Evolutionary conservation across 2,113 vertebrate genomes (phyloP), one percentile per base, ranked within the genome.

Genomic region (Callopanchax toddi): DNA sequence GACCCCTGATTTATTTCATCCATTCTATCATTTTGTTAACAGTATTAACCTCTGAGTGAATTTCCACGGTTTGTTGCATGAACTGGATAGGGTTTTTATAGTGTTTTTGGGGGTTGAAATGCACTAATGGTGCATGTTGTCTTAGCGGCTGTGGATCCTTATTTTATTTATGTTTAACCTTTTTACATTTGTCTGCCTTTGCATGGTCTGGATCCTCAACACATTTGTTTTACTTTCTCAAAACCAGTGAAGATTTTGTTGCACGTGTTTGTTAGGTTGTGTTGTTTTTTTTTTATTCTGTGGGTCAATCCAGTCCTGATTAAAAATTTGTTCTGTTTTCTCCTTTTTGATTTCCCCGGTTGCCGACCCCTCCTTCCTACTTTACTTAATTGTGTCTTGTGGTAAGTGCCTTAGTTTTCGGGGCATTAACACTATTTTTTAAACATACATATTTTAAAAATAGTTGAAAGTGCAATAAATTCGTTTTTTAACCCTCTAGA

Each of bases 321-420:
- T 95, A 95, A 95, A 44, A 98, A 93, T 96, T 90, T 96, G 94
- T 95, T 98, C 94, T 99, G 94, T 98, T 98, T 95, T 98, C 94
- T 96, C 94, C 94, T 94, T 93, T 87, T 91, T 95, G 81, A 87
- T 96, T 91, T 92, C 91, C 95, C 95, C 92, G 96, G 96, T 96
- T 96, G 95, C 95, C 92, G 97, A 96, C 91, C 94, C 92, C 93
- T 95, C 91, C 94, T 96, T 93, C 95, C 95, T 91, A 95, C 95
- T 97, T 96, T 96, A 96, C 96, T 96, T 98, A 91, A 95, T 97
- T 97, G 93, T 98, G 95, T 97, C 88, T 98, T 97, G 94, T 98
- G 96, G 97, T 98, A 99, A 99, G 97, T 99, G 96, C 87, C 40
- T 85, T 93, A 92, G 93, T 81, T 95, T 94, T 92, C 83, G 93